These are phyloP conservation scores for Solen grandis DNA, from an alignment of 1,140 invertebrate species.

Conservation along the genomic window DNA sequence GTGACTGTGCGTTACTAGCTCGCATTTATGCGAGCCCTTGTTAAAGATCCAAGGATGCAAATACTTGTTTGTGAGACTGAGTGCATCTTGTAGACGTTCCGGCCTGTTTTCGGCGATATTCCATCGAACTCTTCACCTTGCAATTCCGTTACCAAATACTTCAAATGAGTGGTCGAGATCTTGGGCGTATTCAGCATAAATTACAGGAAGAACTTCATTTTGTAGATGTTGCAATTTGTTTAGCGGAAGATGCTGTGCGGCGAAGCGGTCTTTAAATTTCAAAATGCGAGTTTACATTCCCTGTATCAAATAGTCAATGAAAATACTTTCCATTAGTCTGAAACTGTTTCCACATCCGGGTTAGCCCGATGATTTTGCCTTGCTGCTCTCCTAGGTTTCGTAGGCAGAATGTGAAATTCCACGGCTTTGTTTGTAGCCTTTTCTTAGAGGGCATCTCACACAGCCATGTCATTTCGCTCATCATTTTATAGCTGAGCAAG, in stretches of 20 bases:
- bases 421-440: too few relatives aligned
- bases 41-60: too few relatives aligned
- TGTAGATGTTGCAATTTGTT: not conserved
- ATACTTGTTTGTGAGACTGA: too few relatives aligned
- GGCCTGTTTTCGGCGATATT: conserved; percentile 18
- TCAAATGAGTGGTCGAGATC: conserved; percentile 28
- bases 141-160: not conserved
- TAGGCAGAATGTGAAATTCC: too few relatives aligned
- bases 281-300: conserved; percentile 16
- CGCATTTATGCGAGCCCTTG: too few relatives aligned
- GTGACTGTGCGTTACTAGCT: too few relatives aligned
- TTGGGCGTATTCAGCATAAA: conserved; percentile 18
- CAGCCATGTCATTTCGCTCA: conserved; percentile 6
- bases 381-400: too few relatives aligned
- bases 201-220: too few relatives aligned
- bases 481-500: not conserved
- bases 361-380: conserved; percentile 16
- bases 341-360: conserved; percentile 19
- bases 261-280: conserved; percentile 1
- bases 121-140: conserved; percentile 25
- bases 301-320: conserved; percentile 19
- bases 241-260: conserved; percentile 16
- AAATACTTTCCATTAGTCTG: conserved; percentile 19
- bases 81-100: not conserved
- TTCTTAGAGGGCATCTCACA: conserved; percentile 16